These are phyloP conservation scores for Siphlonurus alternatus DNA, from an alignment of 2,888 invertebrate species.

Conservation along the genomic window DNA sequence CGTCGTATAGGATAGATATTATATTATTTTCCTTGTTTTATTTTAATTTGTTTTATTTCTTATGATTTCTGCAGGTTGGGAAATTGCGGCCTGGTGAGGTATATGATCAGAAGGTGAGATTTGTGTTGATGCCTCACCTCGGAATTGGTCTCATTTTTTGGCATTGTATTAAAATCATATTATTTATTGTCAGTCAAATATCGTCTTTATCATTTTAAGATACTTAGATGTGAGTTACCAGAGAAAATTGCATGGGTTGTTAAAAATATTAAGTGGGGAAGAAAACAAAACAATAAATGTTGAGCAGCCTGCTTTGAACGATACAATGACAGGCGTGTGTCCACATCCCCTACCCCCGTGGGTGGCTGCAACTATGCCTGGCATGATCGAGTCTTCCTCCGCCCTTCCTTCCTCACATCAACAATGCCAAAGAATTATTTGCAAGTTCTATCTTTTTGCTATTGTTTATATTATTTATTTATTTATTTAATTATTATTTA, in stretches of 20 bases:
- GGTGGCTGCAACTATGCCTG: background rate
- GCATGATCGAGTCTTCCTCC: background rate
- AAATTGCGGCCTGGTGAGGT: conserved; percentile 66
- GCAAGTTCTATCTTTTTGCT: conserved; percentile 7
- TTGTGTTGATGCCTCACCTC: conserved; percentile 28
- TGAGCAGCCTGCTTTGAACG: no score
- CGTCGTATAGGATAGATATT: conserved; percentile 7
- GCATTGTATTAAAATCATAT: conserved; percentile 11
- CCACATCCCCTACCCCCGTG: no score
- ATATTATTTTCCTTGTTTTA: conserved; percentile 16
- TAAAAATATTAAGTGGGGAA: background rate
- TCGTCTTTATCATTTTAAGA: background rate
- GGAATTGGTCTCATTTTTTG: conserved; percentile 28
- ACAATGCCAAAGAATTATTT: conserved; percentile 9
- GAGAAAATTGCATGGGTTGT: background rate
- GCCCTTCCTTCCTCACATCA: background rate
- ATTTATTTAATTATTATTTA: conserved; percentile 1
- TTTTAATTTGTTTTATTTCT: conserved; percentile 16
- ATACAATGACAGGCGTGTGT: no score
- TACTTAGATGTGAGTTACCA: background rate
- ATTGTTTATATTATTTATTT: conserved; percentile 8
- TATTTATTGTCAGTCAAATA: background rate
- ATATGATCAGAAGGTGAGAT: conserved; percentile 57
- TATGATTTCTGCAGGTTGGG: conserved; percentile 43
- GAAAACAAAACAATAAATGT: no score